Evolutionary conservation across 2,113 vertebrate species (phyloP), one percentile per base, ranked within the genome.

Genomic region (Hemicordylus capensis): DNA sequence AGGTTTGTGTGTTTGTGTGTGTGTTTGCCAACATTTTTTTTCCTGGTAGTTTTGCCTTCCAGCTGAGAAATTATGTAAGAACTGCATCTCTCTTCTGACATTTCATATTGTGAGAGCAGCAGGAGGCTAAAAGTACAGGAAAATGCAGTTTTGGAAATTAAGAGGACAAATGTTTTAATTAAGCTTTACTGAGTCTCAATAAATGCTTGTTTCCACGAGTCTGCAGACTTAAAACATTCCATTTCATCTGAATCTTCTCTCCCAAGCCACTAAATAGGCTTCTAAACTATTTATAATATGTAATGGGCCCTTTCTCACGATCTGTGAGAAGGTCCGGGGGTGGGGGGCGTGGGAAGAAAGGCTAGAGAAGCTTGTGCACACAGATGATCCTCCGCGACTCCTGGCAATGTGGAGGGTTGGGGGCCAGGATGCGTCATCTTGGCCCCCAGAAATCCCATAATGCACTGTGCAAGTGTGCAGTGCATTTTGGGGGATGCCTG

Each of bases 1-100:
- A 2, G 15, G 17, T 3, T 8, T 20, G 59, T 6, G 39, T 20
- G 67, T 70, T 17, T 44, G 42, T 46, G 34, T 64, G 59, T 46
- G 20, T 70, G 24, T 77, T 42, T 28, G 4, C 39, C 24, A 69
- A 4, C 66, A 69, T 39, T 34, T 24, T 28, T 54, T 63, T 37
- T 28, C 89, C 78, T 81, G 81, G 80, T 59, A 3, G 2, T 84
- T 26, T 83, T 93, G 91, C 80, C 80, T 90, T 90, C 87, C 86
- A 90, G 78, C 46, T 88, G 84, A 91, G 90, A 93, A 88, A 85
- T 84, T 61, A 22, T 70, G 81, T 84, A 87, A 89, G 75, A 92
- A 91, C 67, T 78, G 91, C 91, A 89, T 10, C 81, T 95, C 88
- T 89, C 87, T 92, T 90, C 37, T 91, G 92, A 89, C 87, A 81